Conservation (phyloP, 2,888 invertebrate species). For the Seira sanloemensis region DNA sequence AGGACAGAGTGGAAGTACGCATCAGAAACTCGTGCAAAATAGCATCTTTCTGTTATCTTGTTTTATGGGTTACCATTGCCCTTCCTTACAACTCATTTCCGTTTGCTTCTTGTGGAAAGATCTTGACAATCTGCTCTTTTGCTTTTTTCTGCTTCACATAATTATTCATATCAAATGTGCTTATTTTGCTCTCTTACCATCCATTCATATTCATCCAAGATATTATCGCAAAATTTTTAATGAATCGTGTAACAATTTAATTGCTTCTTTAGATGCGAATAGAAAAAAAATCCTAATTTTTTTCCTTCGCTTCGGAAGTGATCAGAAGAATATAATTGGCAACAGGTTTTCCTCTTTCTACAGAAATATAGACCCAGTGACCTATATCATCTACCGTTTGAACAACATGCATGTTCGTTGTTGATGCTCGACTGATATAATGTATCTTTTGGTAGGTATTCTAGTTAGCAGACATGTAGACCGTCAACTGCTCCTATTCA, state of each 20-base stretch:
- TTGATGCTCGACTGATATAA: not conserved
- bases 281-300: not conserved
- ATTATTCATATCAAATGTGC: constrained; percentile 23
- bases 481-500: not conserved
- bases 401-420: constrained; percentile 26
- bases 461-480: not conserved
- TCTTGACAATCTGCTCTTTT: constrained; percentile 35
- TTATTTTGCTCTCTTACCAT: not conserved
- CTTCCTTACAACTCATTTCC: constrained; percentile 49
- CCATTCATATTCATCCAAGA: not conserved
- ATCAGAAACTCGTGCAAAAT: not conserved
- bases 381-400: constrained; percentile 41
- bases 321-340: constrained; percentile 53
- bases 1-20: not conserved
- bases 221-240: not conserved
- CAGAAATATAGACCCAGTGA: constrained; percentile 45
- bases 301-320: constrained; percentile 52
- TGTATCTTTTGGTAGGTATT: not conserved
- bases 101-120: constrained; percentile 17
- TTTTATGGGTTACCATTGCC: constrained; percentile 38
- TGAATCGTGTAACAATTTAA: constrained; percentile 29
- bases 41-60: constrained; percentile 9
- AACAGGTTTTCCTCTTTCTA: constrained; percentile 49
- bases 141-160: constrained; percentile 11
- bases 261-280: constrained; percentile 36